Evolutionary conservation across 1,140 invertebrate genomes (phyloP).

Genomic region (Drosophila parabipectinata): DNA sequence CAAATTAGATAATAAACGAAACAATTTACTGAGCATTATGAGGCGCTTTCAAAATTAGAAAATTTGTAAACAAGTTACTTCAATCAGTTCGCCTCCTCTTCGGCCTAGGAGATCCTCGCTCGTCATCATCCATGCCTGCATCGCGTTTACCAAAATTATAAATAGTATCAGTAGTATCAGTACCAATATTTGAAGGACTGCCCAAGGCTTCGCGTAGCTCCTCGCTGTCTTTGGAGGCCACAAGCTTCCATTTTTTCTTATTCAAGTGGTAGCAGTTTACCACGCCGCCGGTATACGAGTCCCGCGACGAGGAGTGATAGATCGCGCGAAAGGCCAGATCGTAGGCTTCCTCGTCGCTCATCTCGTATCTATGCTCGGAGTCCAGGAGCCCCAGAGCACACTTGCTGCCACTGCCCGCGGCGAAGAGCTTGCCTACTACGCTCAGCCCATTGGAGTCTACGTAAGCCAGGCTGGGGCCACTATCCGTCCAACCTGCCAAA

Average conservation of each 20-base stretch:
- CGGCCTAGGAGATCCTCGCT: too few relatives aligned
- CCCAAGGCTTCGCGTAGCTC: background rate
- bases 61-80: background rate
- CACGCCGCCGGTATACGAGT: constrained; percentile 12
- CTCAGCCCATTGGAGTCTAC: constrained; percentile 97
- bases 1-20: constrained; percentile 15
- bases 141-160: background rate
- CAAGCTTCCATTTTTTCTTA: background rate
- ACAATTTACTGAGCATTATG: background rate
- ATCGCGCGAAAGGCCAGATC: constrained; percentile 95
- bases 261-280: constrained; percentile 9
- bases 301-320: constrained; percentile 96
- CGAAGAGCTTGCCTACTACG: constrained; percentile 95
- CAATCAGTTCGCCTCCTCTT: background rate
- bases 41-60: background rate
- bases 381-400: constrained; percentile 98
- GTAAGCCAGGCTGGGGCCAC: constrained; percentile 97
- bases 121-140: background rate
- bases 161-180: too few relatives aligned
- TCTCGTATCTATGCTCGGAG: constrained; percentile 92
- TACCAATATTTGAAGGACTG: too few relatives aligned
- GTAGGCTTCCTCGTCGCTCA: constrained; percentile 95
- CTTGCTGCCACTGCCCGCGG: constrained; percentile 97
- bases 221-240: constrained; percentile 10
- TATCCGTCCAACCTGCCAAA: constrained; percentile 97